Conservation (phyloP, 2,888 invertebrate species). For the Heteromurus nitidus region DNA sequence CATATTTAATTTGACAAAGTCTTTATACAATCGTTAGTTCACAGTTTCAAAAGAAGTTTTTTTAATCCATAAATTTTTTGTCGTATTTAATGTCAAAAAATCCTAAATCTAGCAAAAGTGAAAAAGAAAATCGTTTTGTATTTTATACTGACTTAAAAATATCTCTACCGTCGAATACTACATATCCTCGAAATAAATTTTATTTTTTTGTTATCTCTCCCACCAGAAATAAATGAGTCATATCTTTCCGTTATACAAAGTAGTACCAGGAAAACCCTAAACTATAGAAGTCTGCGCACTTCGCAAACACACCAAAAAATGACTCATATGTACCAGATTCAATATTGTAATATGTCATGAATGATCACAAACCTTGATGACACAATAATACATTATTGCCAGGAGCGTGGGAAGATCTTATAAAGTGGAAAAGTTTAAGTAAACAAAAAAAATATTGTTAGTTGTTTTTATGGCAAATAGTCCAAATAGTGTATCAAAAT, state of each 20-base stretch:
- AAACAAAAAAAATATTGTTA: too few species aligned
- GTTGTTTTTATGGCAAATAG: conserved; percentile 20
- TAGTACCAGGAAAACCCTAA: too few species aligned
- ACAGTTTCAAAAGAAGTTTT: conserved; percentile 4
- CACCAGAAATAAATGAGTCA: too few species aligned
- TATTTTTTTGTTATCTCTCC: too few species aligned
- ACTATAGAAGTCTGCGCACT: too few species aligned
- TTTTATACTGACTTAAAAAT: neutral
- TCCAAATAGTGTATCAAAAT: conserved; percentile 46
- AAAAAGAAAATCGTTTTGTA: neutral
- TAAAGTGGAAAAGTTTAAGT: too few species aligned
- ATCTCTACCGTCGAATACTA: neutral
- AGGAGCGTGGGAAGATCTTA: neutral
- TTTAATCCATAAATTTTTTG: neutral
- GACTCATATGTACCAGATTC: neutral
- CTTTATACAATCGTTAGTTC: conserved; percentile 46
- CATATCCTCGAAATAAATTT: neutral
- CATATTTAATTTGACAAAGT: too few species aligned
- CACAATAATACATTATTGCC: too few species aligned
- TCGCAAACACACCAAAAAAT: too few species aligned
- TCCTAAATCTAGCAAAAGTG: neutral
- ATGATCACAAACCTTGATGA: neutral
- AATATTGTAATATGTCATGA: neutral
- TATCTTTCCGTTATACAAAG: too few species aligned
- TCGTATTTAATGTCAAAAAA: neutral